Evolutionary conservation across 2,113 vertebrate species (phyloP), one percentile per base, ranked within the genome.

Genomic region (Leuciscus idus): DNA sequence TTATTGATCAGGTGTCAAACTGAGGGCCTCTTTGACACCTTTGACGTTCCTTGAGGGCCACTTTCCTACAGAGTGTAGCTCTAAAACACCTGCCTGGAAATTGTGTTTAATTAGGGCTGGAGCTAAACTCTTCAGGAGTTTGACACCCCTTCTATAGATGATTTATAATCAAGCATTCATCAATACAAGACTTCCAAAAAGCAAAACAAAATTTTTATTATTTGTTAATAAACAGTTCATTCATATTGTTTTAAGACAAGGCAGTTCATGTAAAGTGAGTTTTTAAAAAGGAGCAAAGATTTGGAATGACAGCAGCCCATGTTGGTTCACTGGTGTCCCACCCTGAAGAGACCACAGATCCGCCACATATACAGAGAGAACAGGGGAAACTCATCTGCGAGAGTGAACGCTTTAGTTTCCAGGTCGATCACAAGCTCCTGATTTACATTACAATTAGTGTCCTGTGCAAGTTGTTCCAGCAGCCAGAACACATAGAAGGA

Each of bases 331-430:
- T 86, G 52, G 84, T 88, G 72, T 84, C 78, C 30, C 52, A 92
- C 88, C 39, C 91, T 92, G 85, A 97, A 91, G 84, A 97, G 94
- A 85, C 92, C 89, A 33, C 90, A 92, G 0, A 96, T 76, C 93
- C 95, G 95, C 97, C 97, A 98, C 86, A 98, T 92, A 90, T 93
- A 96, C 81, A 98, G 90, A 84, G 94, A 94, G 91, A 98, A 96
- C 86, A 98, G 93, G 0, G 97, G 97, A 87, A 98, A 98, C 85
- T 96, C 93, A 68, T 97, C 93, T 0, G 96, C 96, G 33, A 99
- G 90, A 0, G 90, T 89, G 6, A 95, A 92, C 88, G 96, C 88
- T 43, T 87, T 91, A 86, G 90, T 90, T 85, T 98, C 96, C 88
- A 97, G 86, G 52, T 92, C 94, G 30, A 90, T 80, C 83, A 95